A percentile compares a stretch with the other conserved stretches of the same genome.
Evolutionary conservation across 1,140 invertebrate genomes (phyloP).

Genomic region (Pygmarrhopalites habei): DNA sequence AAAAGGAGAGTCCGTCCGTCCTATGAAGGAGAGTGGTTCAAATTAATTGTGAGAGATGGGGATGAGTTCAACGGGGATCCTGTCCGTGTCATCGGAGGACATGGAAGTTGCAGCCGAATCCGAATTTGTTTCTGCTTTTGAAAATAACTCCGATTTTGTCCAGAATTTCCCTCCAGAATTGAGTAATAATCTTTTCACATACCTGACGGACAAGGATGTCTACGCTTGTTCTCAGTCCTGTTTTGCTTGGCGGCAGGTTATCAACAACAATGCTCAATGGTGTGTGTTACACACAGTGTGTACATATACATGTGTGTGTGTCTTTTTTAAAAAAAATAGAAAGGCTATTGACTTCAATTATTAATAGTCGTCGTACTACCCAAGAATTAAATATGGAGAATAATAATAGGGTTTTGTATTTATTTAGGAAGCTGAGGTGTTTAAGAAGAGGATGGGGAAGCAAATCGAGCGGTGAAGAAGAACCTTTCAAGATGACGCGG

Average conservation of each 20-base stretch:
- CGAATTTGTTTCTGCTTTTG: conserved; percentile 4
- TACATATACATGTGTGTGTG: not conserved
- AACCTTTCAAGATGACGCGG: not conserved
- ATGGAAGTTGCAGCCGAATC: not conserved
- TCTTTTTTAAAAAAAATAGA: not conserved
- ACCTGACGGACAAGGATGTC: conserved; percentile 15
- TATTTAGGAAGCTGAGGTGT: conserved; percentile 14
- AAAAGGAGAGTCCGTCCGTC: no score
- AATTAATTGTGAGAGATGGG: no score
- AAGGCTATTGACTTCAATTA: not conserved
- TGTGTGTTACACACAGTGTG: not conserved
- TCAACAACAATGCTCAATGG: conserved; percentile 19
- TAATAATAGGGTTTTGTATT: not conserved
- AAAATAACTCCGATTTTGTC: conserved; percentile 15
- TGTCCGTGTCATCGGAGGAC: not conserved
- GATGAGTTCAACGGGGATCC: not conserved
- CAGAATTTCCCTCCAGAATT: conserved; percentile 18
- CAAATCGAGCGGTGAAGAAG: not conserved
- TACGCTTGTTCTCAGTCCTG: conserved; percentile 9
- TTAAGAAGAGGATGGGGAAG: conserved; percentile 4
- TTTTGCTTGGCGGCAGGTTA: conserved; percentile 5
- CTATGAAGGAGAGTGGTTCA: not conserved
- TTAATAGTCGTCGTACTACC: not conserved
- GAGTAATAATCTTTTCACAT: conserved; percentile 19
- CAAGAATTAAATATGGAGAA: not conserved